Evolutionary conservation across 2,113 vertebrate species (phyloP).

Genomic region (Isichthys henryi): DNA sequence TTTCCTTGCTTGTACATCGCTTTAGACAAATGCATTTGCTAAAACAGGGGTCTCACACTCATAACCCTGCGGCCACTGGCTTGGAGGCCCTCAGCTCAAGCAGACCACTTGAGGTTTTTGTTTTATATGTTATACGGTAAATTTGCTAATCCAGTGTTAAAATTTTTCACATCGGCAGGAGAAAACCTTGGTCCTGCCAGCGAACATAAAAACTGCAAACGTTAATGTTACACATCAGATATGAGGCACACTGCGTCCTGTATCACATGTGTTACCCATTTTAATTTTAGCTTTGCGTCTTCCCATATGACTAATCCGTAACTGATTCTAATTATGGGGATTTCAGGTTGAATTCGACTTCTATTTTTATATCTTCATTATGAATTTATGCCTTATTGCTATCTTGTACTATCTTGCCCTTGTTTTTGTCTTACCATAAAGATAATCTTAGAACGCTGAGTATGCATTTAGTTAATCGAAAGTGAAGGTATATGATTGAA

Average conservation of each 20-base stretch:
- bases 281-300: neutral
- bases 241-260: neutral
- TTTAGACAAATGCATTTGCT: neutral
- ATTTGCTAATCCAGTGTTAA: neutral
- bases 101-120: neutral
- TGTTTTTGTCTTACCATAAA: neutral
- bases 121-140: neutral
- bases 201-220: neutral
- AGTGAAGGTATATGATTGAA: neutral
- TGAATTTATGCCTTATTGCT: neutral
- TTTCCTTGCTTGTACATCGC: neutral
- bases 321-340: slow-evolving; percentile 1
- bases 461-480: neutral
- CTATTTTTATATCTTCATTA: neutral
- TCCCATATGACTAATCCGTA: neutral
- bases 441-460: neutral
- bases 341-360: neutral
- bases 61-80: neutral
- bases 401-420: neutral
- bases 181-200: neutral
- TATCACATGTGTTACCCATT: neutral
- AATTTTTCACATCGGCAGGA: neutral
- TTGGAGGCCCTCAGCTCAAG: neutral
- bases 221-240: neutral
- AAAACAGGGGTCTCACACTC: neutral